These are phyloP conservation scores for Acromyrmex charruanus DNA, from an alignment of 1,140 invertebrate genomes.

Conservation along the genomic window DNA sequence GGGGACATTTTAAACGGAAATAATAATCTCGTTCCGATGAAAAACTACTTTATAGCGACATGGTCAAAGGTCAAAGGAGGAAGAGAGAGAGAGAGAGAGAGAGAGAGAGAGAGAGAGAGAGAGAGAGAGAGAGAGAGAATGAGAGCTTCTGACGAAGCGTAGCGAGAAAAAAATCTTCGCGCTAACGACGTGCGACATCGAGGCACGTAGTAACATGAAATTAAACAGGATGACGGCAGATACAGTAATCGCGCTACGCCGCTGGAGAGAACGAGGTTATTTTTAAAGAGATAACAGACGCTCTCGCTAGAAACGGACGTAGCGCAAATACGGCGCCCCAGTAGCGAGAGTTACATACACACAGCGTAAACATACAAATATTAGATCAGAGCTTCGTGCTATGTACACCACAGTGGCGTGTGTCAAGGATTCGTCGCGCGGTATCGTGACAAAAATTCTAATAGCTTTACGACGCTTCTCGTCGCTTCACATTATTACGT, in stretches of 20 bases:
- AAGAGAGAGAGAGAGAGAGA: not conserved
- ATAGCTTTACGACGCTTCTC: slow-evolving; percentile 37
- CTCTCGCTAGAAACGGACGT: slow-evolving; percentile 41
- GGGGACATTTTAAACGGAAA: slow-evolving; percentile 77
- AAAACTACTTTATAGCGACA: slow-evolving; percentile 58
- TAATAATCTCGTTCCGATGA: slow-evolving; percentile 81
- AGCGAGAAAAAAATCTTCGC: slow-evolving; percentile 20
- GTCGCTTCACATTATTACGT: not conserved
- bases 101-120: not conserved
- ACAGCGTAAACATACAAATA: slow-evolving; percentile 59
- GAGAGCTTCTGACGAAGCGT: not conserved
- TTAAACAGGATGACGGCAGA: slow-evolving; percentile 58
- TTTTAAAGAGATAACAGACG: slow-evolving; percentile 63
- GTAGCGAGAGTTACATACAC: slow-evolving; percentile 57
- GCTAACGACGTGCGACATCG: slow-evolving; percentile 51
- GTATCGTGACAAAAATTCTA: slow-evolving; percentile 57
- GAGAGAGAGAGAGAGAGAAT: not conserved
- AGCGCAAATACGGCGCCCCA: slow-evolving; percentile 57
- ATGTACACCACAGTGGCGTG: slow-evolving; percentile 50
- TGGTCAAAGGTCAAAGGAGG: slow-evolving; percentile 24
- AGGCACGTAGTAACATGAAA: slow-evolving; percentile 47
- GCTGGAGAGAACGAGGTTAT: slow-evolving; percentile 54
- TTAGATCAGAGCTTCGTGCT: slow-evolving; percentile 60
- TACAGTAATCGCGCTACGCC: slow-evolving; percentile 53
- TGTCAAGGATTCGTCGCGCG: slow-evolving; percentile 54